Conservation (phyloP, 2,113 vertebrate genomes). For the Alligator sinensis region DNA sequence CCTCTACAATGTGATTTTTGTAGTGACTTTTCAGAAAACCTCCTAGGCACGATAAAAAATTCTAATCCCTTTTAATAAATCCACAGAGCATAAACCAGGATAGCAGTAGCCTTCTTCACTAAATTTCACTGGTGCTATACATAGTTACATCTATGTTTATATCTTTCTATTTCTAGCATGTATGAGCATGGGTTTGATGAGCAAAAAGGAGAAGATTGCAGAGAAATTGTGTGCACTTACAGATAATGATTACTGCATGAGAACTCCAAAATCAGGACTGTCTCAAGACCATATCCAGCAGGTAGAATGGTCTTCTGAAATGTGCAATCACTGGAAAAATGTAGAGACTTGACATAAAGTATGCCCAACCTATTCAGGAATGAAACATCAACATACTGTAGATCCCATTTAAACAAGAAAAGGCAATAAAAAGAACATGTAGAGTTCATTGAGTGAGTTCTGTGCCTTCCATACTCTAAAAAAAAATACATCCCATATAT, state of each 20-base stretch:
- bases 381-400: neutral
- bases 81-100: neutral
- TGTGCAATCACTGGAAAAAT: accelerated
- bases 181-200: neutral
- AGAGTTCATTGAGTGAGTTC: neutral
- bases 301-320: neutral
- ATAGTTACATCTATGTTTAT: neutral
- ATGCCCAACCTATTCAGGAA: accelerated
- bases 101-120: neutral
- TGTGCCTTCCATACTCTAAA: neutral
- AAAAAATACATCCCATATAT: neutral
- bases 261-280: accelerated
- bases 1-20: neutral
- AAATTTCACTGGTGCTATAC: neutral
- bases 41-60: neutral
- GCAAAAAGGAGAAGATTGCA: neutral
- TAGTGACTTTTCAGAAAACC: neutral
- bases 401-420: neutral
- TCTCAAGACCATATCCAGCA: neutral
- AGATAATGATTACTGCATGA: accelerated
- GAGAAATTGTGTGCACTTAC: neutral
- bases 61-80: neutral
- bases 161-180: neutral
- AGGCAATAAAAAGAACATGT: neutral
- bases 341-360: neutral